phyloP scores from a whole-genome alignment of 92 coral and sea anemone species.

The Diadumene lineata region DNA sequence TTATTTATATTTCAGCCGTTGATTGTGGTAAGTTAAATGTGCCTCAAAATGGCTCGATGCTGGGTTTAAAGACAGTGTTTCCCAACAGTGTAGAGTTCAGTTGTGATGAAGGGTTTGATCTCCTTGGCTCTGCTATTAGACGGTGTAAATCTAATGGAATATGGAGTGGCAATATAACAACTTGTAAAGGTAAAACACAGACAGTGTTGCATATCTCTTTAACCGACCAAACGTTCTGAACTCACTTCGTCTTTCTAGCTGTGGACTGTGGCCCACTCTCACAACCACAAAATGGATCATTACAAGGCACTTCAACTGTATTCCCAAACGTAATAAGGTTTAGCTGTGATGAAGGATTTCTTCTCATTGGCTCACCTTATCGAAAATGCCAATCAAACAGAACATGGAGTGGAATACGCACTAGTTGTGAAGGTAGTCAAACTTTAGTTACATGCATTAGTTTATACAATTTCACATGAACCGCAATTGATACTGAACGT shows the following conservation, averaged over 20 bases:
- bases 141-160: constrained; percentile 35
- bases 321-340: constrained; percentile 44
- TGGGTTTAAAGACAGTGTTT: constrained; percentile 41
- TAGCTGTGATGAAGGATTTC: constrained; percentile 48
- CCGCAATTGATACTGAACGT: no score
- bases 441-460: constrained; percentile 28
- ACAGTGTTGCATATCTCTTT: not conserved
- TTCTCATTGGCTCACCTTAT: constrained; percentile 38
- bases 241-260: constrained; percentile 41
- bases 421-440: constrained; percentile 44
- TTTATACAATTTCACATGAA: no score
- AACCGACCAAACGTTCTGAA: not conserved
- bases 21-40: constrained; percentile 39
- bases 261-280: constrained; percentile 57
- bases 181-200: constrained; percentile 22
- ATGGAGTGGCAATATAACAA: constrained; percentile 38
- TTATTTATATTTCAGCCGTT: constrained; percentile 20
- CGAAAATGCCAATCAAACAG: constrained; percentile 51
- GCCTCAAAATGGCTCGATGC: constrained; percentile 49
- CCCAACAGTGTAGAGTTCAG: constrained; percentile 41
- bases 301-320: constrained; percentile 19
- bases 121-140: constrained; percentile 39
- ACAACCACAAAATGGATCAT: constrained; percentile 37
- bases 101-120: constrained; percentile 57
- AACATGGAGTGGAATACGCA: constrained; percentile 49